Conservation (phyloP, 2,797 vertebrate species). For the Betta splendens region DNA sequence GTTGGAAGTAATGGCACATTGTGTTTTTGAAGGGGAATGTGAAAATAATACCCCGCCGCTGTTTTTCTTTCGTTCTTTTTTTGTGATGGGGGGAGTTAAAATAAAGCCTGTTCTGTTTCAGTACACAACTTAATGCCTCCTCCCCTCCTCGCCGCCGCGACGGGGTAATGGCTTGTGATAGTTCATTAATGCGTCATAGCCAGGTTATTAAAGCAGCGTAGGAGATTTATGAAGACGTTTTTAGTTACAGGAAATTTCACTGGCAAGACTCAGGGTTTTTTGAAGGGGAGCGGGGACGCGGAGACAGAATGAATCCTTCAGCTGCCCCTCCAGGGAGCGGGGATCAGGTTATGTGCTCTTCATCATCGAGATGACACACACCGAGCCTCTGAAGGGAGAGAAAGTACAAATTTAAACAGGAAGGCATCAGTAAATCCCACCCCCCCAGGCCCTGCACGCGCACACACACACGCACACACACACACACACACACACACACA, state of each 20-base stretch:
- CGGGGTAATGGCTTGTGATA: conserved; percentile 71
- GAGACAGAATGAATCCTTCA: conserved; percentile 48
- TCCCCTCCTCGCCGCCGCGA: conserved; percentile 19
- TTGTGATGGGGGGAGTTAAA: conserved; percentile 38
- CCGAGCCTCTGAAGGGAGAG: conserved; percentile 40
- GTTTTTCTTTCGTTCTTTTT: too few relatives aligned
- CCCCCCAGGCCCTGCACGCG: conserved; percentile 21
- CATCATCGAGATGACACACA: conserved; percentile 64
- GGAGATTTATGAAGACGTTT: conserved; percentile 77
- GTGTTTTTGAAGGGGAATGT: conserved; percentile 60
- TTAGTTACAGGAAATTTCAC: conserved; percentile 77
- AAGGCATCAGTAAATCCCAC: conserved; percentile 56
- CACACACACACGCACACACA: conserved; percentile 11
- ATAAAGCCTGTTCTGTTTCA: conserved; percentile 70
- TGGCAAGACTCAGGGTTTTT: conserved; percentile 46
- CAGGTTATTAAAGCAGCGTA: conserved; percentile 72
- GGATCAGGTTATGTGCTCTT: conserved; percentile 61
- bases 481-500: conserved; percentile 9
- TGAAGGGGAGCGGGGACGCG: background rate
- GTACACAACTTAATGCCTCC: conserved; percentile 63
- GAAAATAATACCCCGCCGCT: conserved; percentile 48
- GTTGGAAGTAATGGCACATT: conserved; percentile 52
- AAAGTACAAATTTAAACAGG: conserved; percentile 67
- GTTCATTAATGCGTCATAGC: conserved; percentile 77
- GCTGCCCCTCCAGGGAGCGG: conserved; percentile 41